Evolutionary conservation across 2,113 vertebrate species (phyloP).

Genomic region (Anolis sagrei): DNA sequence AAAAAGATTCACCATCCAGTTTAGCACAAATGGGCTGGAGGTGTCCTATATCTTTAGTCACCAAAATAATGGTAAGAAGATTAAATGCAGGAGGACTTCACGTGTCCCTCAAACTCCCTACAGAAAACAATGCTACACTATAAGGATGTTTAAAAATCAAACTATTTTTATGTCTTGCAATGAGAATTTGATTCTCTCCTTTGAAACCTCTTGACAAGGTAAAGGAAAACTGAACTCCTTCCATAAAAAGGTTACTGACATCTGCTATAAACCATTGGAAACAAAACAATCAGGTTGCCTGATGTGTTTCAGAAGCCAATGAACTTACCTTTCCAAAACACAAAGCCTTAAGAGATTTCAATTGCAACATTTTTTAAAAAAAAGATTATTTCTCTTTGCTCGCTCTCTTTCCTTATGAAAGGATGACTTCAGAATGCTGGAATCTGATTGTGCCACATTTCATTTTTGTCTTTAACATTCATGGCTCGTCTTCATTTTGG

Average conservation of each 20-base stretch:
- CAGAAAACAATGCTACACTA: conserved; percentile 26
- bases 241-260: conserved; percentile 11
- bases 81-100: neutral
- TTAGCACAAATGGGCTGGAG: no score
- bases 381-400: conserved; percentile 32
- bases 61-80: neutral
- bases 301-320: conserved; percentile 34
- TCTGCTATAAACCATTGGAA: conserved; percentile 41
- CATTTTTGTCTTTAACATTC: neutral
- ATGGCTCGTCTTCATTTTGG: neutral
- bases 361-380: neutral
- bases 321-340: conserved; percentile 26
- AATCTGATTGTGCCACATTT: conserved; percentile 11
- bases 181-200: conserved; percentile 39
- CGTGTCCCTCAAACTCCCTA: neutral
- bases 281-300: conserved; percentile 11
- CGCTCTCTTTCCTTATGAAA: conserved; percentile 33
- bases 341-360: conserved; percentile 30
- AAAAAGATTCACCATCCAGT: no score
- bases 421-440: neutral
- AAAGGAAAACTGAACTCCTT: conserved; percentile 30
- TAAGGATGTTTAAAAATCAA: conserved; percentile 28
- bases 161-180: conserved; percentile 17
- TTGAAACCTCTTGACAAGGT: conserved; percentile 12
- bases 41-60: neutral